Evolutionary conservation across 2,888 invertebrate species (phyloP).

Genomic region (Smittia sp.): DNA sequence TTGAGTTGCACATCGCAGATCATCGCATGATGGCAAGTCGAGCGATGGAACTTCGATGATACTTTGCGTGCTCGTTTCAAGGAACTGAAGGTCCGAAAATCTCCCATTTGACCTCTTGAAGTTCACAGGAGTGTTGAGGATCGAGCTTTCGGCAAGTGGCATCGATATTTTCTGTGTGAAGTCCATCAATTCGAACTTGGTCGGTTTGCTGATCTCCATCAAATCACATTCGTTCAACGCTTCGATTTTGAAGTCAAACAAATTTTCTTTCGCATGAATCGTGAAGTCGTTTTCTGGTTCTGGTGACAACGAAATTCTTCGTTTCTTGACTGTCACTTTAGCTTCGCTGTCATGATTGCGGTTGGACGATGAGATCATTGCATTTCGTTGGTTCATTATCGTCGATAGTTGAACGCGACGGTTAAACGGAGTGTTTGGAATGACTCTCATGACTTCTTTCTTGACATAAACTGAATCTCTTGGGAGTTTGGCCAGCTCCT

Average conservation of each 20-base stretch:
- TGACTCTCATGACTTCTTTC: not conserved
- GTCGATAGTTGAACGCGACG: not conserved
- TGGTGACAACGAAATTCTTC: not conserved
- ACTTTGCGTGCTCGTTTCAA: not conserved
- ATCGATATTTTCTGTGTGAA: too few species aligned
- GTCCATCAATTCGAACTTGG: too few species aligned
- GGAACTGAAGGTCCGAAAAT: not conserved
- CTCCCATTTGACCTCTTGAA: too few species aligned
- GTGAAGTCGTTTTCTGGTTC: not conserved
- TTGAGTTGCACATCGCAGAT: not conserved
- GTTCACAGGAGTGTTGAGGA: too few species aligned
- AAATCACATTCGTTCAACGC: constrained; percentile 24
- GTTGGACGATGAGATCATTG: not conserved
- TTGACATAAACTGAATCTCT: not conserved
- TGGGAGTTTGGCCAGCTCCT: constrained; percentile 15
- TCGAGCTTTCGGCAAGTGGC: not conserved
- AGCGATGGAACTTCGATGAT: not conserved
- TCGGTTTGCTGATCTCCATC: too few species aligned
- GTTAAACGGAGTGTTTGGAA: constrained; percentile 32
- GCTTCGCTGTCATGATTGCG: not conserved
- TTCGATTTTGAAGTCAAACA: not conserved
- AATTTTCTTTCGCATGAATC: not conserved
- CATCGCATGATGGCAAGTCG: not conserved
- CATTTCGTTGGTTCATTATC: not conserved
- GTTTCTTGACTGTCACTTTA: not conserved